Evolutionary conservation across 1,140 invertebrate species (phyloP).

Genomic region (Steinernema khuongi): DNA sequence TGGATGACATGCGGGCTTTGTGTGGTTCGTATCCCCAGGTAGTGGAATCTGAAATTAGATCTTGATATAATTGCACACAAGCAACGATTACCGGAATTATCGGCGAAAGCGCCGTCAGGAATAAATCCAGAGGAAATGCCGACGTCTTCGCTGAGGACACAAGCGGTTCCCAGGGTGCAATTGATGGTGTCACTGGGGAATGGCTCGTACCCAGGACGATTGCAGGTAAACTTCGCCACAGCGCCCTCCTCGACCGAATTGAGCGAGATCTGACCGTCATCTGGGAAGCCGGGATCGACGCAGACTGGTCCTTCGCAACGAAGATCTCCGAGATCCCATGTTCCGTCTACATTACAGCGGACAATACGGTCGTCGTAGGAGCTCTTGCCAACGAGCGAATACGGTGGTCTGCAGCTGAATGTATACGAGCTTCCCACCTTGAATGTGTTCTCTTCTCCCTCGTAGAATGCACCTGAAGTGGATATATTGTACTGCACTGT

Average conservation of each 20-base stretch:
- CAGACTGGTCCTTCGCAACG: constrained; percentile 88
- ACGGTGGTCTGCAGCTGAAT: constrained; percentile 92
- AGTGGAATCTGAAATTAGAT: constrained; percentile 29
- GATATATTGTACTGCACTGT: constrained; percentile 58
- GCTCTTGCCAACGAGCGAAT: constrained; percentile 84
- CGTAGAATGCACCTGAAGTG: constrained; percentile 85
- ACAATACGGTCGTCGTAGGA: constrained; percentile 83
- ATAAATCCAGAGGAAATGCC: constrained; percentile 83
- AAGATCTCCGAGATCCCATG: constrained; percentile 93
- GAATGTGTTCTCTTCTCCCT: constrained; percentile 77
- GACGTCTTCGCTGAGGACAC: constrained; percentile 81
- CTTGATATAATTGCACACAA: constrained; percentile 50
- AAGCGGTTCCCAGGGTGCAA: constrained; percentile 84
- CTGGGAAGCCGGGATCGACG: constrained; percentile 84
- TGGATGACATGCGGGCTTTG: constrained; percentile 52
- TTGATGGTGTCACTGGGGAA: constrained; percentile 82
- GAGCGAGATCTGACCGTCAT: constrained; percentile 79
- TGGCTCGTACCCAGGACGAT: constrained; percentile 78
- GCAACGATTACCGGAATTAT: constrained; percentile 73
- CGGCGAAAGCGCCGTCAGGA: constrained; percentile 89
- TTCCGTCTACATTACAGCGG: constrained; percentile 79
- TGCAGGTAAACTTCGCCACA: constrained; percentile 81
- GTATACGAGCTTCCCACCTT: constrained; percentile 69
- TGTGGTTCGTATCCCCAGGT: constrained; percentile 56
- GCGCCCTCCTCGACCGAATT: constrained; percentile 84